phyloP scores from a whole-genome alignment of 2,888 invertebrate genomes.

The Aleiodes leptofemur region DNA sequence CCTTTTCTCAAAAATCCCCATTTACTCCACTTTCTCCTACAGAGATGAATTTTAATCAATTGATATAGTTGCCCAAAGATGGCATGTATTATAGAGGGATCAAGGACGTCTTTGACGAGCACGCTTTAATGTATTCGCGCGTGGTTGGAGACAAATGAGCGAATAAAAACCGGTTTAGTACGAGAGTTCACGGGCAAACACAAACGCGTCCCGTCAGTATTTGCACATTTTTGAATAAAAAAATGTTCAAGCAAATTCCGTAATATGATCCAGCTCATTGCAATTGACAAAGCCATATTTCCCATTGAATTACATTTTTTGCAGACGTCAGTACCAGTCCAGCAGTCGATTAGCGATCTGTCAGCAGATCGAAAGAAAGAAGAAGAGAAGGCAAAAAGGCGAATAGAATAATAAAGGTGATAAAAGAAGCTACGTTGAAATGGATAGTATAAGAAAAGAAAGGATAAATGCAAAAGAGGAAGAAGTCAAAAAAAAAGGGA shows the following conservation, averaged over 20 bases:
- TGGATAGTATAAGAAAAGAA: conserved; percentile 26
- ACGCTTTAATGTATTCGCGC: conserved; percentile 47
- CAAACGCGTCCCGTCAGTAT: not conserved
- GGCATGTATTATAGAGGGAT: conserved; percentile 18
- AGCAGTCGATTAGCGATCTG: conserved; percentile 15
- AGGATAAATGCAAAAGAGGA: conserved; percentile 11
- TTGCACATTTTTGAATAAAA: not conserved
- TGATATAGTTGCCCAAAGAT: not conserved
- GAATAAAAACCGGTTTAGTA: conserved; percentile 53
- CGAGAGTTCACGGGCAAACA: conserved; percentile 34
- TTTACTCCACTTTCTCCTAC: not conserved
- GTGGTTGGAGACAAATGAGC: conserved; percentile 54
- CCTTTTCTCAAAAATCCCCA: too few relatives aligned
- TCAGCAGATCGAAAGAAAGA: conserved; percentile 12
- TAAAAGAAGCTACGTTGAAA: conserved; percentile 41
- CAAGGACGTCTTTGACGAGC: conserved; percentile 33
- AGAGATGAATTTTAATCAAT: conserved; percentile 13
- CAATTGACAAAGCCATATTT: conserved; percentile 6
- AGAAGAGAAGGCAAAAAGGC: not conserved
- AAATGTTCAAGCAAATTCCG: too few relatives aligned
- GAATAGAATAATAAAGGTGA: conserved; percentile 35
- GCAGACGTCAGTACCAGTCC: conserved; percentile 24
- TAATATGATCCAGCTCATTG: not conserved
- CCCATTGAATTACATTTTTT: conserved; percentile 4
- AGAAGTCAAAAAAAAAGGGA: conserved; percentile 11